phyloP scores from a whole-genome alignment of 2,888 invertebrate genomes.

The Volucella bombylans region DNA sequence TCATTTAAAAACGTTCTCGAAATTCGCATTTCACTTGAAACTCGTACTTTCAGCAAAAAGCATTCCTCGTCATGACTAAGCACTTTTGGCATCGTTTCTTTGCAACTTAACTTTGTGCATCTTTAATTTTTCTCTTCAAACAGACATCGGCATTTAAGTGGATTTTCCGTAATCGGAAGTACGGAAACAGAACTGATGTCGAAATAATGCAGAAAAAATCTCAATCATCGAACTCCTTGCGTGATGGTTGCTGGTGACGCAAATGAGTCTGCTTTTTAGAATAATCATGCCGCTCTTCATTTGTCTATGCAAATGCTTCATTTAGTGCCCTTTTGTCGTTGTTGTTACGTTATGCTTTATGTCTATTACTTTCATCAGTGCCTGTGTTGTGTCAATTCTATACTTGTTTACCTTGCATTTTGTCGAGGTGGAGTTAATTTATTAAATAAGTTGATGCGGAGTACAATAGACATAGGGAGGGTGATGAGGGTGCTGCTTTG shows the following conservation, averaged over 20 bases:
- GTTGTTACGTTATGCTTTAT: not conserved
- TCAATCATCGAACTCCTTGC: constrained; percentile 33
- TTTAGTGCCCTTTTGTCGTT: constrained; percentile 37
- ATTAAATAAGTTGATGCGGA: constrained; percentile 67
- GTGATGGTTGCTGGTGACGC: constrained; percentile 58
- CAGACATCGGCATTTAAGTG: constrained; percentile 12
- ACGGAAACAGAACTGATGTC: not conserved
- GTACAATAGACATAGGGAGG: not conserved
- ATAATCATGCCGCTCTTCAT: constrained; percentile 53
- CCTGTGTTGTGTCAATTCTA: constrained; percentile 29
- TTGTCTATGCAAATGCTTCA: constrained; percentile 65
- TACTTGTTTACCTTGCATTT: constrained; percentile 69
- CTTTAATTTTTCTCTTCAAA: constrained; percentile 20
- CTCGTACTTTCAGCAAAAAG: not conserved
- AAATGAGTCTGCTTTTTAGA: constrained; percentile 52
- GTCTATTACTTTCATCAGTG: constrained; percentile 3
- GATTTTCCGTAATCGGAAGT: constrained; percentile 41
- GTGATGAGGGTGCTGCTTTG: constrained; percentile 7
- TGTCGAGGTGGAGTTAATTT: constrained; percentile 71
- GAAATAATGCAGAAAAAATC: constrained; percentile 26
- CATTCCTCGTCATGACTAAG: constrained; percentile 24
- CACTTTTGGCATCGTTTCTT: constrained; percentile 26
- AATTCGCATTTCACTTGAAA: constrained; percentile 10
- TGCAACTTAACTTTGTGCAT: constrained; percentile 25
- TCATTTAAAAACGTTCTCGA: constrained; percentile 33